Conservation (phyloP, 2,113 vertebrate genomes). For the Tetraodon nigroviridis region DNA sequence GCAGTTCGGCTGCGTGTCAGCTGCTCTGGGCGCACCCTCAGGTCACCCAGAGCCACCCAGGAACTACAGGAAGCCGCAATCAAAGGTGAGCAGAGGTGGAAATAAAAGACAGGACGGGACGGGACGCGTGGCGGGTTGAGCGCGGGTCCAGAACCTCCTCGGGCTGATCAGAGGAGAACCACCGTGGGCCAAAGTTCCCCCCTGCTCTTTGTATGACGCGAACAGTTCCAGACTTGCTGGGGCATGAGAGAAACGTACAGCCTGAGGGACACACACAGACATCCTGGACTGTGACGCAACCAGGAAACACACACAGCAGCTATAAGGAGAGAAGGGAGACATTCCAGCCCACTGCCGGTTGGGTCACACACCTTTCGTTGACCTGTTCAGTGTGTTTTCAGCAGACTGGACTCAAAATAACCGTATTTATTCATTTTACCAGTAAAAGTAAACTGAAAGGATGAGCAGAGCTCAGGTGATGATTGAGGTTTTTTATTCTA, state of each 20-base stretch:
- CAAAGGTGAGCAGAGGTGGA: slow-evolving; percentile 40
- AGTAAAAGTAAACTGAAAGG: background rate
- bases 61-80: background rate
- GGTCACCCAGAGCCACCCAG: slow-evolving; percentile 59
- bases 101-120: background rate
- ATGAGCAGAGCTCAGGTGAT: too few relatives aligned
- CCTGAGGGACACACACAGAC: background rate
- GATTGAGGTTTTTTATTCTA: too few relatives aligned
- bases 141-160: background rate
- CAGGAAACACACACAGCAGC: slow-evolving; percentile 7
- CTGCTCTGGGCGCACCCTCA: slow-evolving; percentile 54
- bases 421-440: background rate
- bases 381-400: background rate
- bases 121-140: background rate
- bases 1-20: slow-evolving; percentile 32
- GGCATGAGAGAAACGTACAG: slow-evolving; percentile 14
- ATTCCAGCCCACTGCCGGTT: too few relatives aligned
- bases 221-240: slow-evolving; percentile 30
- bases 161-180: too few relatives aligned
- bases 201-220: background rate
- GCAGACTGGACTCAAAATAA: background rate
- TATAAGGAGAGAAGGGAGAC: too few relatives aligned
- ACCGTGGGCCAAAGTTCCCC: too few relatives aligned
- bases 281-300: background rate
- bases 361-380: too few relatives aligned